These are phyloP conservation scores for Griposia aprilina DNA, from an alignment of 2,888 invertebrate species.

Conservation along the genomic window DNA sequence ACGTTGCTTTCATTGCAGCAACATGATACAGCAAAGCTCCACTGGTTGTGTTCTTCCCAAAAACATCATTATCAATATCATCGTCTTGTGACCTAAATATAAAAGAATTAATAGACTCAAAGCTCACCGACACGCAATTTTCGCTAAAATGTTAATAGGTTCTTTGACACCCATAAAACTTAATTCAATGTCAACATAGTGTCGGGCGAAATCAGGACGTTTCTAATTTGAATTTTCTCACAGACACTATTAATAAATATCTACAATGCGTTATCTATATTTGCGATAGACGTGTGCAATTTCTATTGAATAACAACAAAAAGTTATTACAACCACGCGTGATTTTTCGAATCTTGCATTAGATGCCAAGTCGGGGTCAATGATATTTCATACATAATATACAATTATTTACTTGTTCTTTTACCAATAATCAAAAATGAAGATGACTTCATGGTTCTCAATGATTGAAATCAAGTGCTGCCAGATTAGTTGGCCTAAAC, in stretches of 20 bases:
- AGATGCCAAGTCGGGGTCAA: constrained; percentile 43
- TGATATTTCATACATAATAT: constrained; percentile 26
- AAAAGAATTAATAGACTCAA: constrained; percentile 58
- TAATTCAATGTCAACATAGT: constrained; percentile 80
- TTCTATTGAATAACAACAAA: constrained; percentile 15
- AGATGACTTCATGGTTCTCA: neutral
- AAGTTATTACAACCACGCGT: neutral
- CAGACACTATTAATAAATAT: constrained; percentile 42
- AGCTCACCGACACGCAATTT: constrained; percentile 61
- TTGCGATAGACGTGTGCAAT: constrained; percentile 40
- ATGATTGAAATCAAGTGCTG: neutral
- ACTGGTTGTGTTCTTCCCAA: neutral
- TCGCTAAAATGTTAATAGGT: constrained; percentile 83
- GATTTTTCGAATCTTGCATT: constrained; percentile 12
- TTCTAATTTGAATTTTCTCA: constrained; percentile 63
- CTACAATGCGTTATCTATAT: constrained; percentile 44
- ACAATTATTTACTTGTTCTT: constrained; percentile 25
- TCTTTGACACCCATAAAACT: constrained; percentile 84
- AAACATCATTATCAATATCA: neutral
- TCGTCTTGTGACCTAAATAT: constrained; percentile 58
- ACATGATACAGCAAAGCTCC: neutral
- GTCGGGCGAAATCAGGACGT: constrained; percentile 67
- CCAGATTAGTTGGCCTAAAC: no score
- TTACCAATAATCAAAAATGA: neutral
- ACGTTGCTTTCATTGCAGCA: neutral